A percentile compares a stretch with the other conserved stretches of the same genome.
Evolutionary conservation across 2,113 vertebrate genomes (phyloP).

Genomic region (Corydoras maculifer): DNA sequence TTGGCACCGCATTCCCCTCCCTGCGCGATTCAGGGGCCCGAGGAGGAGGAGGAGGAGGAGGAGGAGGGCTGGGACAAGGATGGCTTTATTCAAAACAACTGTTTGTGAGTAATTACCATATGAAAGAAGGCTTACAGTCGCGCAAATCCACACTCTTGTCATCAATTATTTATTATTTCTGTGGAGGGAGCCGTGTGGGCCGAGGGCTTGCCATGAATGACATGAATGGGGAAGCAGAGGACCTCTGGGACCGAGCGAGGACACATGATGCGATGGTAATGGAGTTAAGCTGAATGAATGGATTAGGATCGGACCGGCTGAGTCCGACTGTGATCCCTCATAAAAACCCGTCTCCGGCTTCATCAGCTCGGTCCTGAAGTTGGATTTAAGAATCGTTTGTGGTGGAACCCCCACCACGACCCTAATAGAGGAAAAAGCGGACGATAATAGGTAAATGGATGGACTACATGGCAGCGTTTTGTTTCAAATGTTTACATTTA

Average conservation of each 20-base stretch:
- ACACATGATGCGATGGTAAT: slow-evolving; percentile 42
- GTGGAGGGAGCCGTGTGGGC: slow-evolving; percentile 19
- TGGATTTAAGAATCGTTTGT: no score
- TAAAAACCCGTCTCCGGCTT: no score
- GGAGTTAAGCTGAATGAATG: slow-evolving; percentile 32
- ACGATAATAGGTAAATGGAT: no score
- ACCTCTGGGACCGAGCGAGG: slow-evolving; percentile 34
- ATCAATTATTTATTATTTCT: slow-evolving; percentile 48
- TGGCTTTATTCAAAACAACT: slow-evolving; percentile 45
- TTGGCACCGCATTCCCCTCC: slow-evolving; percentile 33
- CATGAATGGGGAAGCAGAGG: slow-evolving; percentile 34
- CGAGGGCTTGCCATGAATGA: slow-evolving; percentile 11
- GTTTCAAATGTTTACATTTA: no score
- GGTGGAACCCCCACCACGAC: no score
- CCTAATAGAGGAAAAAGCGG: no score
- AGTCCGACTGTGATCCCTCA: slow-evolving; percentile 8
- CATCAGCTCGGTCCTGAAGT: no score
- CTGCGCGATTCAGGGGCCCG: slow-evolving; percentile 13
- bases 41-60: slow-evolving; percentile 18
- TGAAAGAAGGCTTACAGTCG: slow-evolving; percentile 47
- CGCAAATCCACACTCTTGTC: slow-evolving; percentile 42
- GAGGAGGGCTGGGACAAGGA: slow-evolving; percentile 38
- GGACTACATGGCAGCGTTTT: no score
- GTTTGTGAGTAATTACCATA: slow-evolving; percentile 54
- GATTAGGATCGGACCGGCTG: slow-evolving; percentile 26